Conservation (phyloP, 2,113 vertebrate species). For the Cyanoderma ruficeps region DNA sequence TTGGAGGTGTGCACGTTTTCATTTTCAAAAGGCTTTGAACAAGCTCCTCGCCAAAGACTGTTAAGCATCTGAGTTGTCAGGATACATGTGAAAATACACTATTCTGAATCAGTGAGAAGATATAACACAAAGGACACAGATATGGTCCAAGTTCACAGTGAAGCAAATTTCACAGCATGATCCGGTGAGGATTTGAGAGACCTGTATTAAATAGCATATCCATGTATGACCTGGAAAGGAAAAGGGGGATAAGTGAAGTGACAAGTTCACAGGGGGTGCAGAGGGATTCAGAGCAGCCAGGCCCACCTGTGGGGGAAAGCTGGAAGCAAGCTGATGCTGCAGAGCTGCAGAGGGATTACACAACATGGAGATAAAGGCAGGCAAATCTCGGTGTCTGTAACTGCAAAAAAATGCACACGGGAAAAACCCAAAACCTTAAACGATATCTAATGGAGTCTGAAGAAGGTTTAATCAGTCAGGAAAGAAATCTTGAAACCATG, state of each 20-base stretch:
- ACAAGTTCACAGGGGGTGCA: not conserved
- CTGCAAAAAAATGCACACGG: not conserved
- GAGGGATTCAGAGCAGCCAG: not conserved
- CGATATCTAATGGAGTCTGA: not conserved
- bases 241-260: not conserved
- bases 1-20: not conserved
- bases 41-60: not conserved
- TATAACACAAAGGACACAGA: not conserved
- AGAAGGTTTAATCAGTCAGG: not conserved
- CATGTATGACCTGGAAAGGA: not conserved
- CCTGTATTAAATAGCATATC: not conserved
- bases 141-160: not conserved
- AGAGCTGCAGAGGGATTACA: not conserved
- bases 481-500: not conserved
- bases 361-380: not conserved
- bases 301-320: not conserved
- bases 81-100: not conserved
- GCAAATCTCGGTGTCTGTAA: not conserved
- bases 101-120: not conserved
- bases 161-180: not conserved
- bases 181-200: not conserved
- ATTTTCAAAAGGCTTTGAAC: constrained; percentile 10
- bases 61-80: not conserved
- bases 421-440: not conserved
- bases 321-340: not conserved